Conservation (phyloP, 2,113 vertebrate genomes). For the Zosterops lateralis region DNA sequence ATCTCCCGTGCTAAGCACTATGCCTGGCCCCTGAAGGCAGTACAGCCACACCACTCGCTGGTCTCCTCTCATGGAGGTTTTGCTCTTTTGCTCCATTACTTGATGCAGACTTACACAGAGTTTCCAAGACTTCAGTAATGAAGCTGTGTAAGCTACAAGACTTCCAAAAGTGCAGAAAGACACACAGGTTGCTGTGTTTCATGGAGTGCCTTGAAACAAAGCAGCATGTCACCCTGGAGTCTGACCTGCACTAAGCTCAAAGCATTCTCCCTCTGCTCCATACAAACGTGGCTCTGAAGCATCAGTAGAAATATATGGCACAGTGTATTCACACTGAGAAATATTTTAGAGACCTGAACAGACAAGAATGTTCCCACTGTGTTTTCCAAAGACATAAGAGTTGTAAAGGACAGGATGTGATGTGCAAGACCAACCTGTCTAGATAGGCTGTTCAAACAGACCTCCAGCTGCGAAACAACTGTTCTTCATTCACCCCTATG, state of each 20-base stretch:
- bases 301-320: neutral
- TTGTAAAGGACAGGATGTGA: neutral
- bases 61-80: neutral
- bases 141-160: neutral
- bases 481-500: neutral
- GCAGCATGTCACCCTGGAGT: neutral
- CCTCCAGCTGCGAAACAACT: neutral
- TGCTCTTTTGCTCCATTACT: neutral
- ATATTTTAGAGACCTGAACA: neutral
- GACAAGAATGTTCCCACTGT: neutral
- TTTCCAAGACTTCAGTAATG: neutral
- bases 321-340: neutral
- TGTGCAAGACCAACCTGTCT: neutral
- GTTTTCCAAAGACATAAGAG: neutral
- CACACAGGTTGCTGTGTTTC: neutral
- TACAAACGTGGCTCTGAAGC: neutral
- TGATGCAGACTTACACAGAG: fast-evolving
- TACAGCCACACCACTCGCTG: fast-evolving
- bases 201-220: neutral
- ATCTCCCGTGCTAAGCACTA: fast-evolving
- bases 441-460: neutral
- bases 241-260: neutral
- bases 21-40: neutral
- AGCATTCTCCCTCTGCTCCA: neutral
- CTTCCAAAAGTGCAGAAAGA: neutral